These are phyloP conservation scores for Zosterops japonicus DNA, from an alignment of 2,113 vertebrate species.

Conservation along the genomic window DNA sequence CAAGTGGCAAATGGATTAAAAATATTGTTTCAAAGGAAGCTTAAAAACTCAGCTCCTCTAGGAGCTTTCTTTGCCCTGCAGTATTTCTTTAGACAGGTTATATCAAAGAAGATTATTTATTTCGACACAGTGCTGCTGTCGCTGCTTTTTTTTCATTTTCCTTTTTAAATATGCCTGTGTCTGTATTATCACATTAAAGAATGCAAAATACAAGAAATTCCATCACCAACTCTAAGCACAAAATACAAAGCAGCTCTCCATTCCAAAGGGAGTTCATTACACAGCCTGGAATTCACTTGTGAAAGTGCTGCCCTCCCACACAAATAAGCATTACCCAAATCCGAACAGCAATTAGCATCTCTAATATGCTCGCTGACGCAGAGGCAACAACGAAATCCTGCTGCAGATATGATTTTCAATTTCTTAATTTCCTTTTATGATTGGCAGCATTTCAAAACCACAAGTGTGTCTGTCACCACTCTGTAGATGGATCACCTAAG, in stretches of 20 bases:
- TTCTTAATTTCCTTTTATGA: background rate
- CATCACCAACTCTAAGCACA: background rate
- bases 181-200: slow-evolving; percentile 25
- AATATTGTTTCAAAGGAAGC: background rate
- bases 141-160: background rate
- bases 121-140: rapidly evolving
- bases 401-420: background rate
- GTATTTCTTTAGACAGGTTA: background rate
- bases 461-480: rapidly evolving
- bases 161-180: background rate
- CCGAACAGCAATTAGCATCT: slow-evolving; percentile 1
- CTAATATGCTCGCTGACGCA: background rate
- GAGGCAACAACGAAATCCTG: background rate
- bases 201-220: slow-evolving; percentile 3
- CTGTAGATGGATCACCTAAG: background rate
- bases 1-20: background rate
- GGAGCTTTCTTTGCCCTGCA: background rate
- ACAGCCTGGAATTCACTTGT: background rate
- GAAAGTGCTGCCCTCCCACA: slow-evolving; percentile 12
- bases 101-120: slow-evolving; percentile 21
- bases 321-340: slow-evolving; percentile 11
- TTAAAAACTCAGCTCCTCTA: background rate
- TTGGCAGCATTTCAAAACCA: background rate
- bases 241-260: background rate
- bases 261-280: slow-evolving; percentile 28